Percentiles rank a stretch among this genome's conserved stretches.
These are phyloP conservation scores for Tenthredo scrophulariae DNA, from an alignment of 2,888 invertebrate species.

Conservation along the genomic window DNA sequence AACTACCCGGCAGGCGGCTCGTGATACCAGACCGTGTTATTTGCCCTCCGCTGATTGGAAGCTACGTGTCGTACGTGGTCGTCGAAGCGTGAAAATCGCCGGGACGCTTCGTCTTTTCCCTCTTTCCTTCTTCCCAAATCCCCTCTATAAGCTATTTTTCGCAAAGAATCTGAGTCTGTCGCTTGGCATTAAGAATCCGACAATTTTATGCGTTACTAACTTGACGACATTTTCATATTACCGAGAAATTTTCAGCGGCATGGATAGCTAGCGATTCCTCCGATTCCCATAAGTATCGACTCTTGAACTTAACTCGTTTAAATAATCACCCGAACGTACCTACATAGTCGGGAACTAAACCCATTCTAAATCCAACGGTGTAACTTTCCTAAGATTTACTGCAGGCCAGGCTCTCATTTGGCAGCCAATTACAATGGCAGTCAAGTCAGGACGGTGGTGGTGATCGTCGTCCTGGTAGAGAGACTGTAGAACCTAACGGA, in stretches of 20 bases:
- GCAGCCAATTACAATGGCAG: constrained; percentile 73
- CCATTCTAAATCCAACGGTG: constrained; percentile 59
- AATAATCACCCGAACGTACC: constrained; percentile 37
- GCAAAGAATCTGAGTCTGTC: neutral
- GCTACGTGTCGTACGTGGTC: constrained; percentile 55
- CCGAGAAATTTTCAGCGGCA: neutral
- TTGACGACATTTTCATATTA: constrained; percentile 25
- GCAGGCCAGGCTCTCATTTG: constrained; percentile 71
- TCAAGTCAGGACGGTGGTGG: constrained; percentile 46
- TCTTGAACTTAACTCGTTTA: constrained; percentile 53
- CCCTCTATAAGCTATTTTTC: neutral
- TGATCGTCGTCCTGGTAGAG: constrained; percentile 46
- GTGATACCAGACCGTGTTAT: constrained; percentile 44
- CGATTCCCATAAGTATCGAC: constrained; percentile 45
- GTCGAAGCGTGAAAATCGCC: constrained; percentile 43
- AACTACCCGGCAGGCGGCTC: constrained; percentile 17
- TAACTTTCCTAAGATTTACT: constrained; percentile 70
- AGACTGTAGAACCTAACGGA: constrained; percentile 53
- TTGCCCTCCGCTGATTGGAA: constrained; percentile 50
- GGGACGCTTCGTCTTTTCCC: constrained; percentile 36
- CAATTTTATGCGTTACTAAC: neutral
- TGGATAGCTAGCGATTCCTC: constrained; percentile 4
- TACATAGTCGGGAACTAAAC: constrained; percentile 37
- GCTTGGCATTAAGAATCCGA: neutral
- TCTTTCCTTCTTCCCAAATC: constrained; percentile 25